Percentiles rank a stretch among this genome's conserved stretches.
Conservation (phyloP, 53 echinoderm and acorn worm species). For the Holothuria scabra region DNA sequence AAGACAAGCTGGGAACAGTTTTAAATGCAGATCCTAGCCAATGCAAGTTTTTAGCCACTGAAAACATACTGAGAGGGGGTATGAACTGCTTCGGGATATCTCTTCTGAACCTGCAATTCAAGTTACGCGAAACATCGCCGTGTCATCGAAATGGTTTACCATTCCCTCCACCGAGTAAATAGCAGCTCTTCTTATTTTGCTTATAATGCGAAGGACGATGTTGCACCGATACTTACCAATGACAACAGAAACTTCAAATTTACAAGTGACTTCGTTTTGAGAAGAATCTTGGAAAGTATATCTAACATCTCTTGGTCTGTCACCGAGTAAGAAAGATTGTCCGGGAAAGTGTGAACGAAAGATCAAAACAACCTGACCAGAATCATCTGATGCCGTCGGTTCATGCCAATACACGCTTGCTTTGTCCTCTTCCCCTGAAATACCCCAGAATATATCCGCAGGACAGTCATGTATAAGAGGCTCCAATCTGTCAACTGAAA, state of each 20-base stretch:
- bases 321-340: not conserved
- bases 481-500: constrained; percentile 6
- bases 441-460: not conserved
- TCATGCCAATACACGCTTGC: constrained; percentile 3
- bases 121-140: too few species aligned
- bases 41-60: too few species aligned
- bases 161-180: too few species aligned
- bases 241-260: constrained; percentile 2
- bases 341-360: constrained; percentile 6
- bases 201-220: too few species aligned
- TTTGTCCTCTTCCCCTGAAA: not conserved
- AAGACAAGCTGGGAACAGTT: too few species aligned
- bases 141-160: too few species aligned
- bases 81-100: too few species aligned
- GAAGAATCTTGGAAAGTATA: constrained; percentile 19
- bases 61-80: too few species aligned
- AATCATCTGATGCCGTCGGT: constrained; percentile 6
- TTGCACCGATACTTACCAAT: not conserved
- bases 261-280: not conserved
- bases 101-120: too few species aligned
- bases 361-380: constrained; percentile 6
- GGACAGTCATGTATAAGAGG: constrained; percentile 26
- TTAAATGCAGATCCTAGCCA: too few species aligned
- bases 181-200: too few species aligned
- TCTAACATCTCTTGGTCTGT: not conserved